A percentile compares a stretch with the other conserved stretches of the same genome.
Conservation (phyloP, 2,113 vertebrate species). For the Dunckerocampus dactyliophorus region DNA sequence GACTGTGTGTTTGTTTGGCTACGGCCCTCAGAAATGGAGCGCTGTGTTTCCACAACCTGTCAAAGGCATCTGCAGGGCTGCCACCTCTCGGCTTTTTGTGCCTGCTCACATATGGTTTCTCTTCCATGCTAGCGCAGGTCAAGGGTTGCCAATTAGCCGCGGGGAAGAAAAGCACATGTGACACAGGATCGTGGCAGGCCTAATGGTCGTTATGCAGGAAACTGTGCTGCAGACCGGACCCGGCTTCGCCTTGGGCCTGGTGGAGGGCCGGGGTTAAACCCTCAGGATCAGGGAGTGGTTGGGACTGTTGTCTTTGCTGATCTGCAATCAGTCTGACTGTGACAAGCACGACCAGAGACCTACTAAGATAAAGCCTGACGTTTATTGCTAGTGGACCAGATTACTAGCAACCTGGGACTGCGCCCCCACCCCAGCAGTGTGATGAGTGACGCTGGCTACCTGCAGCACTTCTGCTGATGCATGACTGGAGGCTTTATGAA, state of each 20-base stretch:
- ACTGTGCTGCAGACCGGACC: constrained; percentile 37
- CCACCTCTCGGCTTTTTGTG: constrained; percentile 37
- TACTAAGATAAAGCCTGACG: constrained; percentile 41
- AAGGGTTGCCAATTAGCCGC: constrained; percentile 57
- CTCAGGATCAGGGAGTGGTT: constrained; percentile 54
- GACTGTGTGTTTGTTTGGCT: constrained; percentile 57
- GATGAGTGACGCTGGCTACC: background rate
- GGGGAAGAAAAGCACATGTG: constrained; percentile 52
- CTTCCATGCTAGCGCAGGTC: constrained; percentile 54
- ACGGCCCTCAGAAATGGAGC: constrained; percentile 50
- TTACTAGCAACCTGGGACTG: constrained; percentile 1
- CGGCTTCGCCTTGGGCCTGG: constrained; percentile 29
- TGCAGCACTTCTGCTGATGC: no score
- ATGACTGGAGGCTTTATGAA: no score
- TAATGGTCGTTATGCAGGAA: constrained; percentile 51
- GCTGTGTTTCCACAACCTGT: constrained; percentile 69
- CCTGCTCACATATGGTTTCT: constrained; percentile 43
- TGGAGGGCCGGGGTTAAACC: constrained; percentile 37
- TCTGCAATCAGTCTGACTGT: constrained; percentile 52
- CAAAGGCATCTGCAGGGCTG: constrained; percentile 44
- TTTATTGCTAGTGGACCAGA: constrained; percentile 20
- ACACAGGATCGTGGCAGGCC: constrained; percentile 53
- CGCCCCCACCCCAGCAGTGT: background rate
- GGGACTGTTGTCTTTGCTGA: constrained; percentile 55
- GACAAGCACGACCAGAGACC: constrained; percentile 39